These are phyloP conservation scores for Euplexia lucipara DNA, from an alignment of 2,888 invertebrate species.

Conservation along the genomic window DNA sequence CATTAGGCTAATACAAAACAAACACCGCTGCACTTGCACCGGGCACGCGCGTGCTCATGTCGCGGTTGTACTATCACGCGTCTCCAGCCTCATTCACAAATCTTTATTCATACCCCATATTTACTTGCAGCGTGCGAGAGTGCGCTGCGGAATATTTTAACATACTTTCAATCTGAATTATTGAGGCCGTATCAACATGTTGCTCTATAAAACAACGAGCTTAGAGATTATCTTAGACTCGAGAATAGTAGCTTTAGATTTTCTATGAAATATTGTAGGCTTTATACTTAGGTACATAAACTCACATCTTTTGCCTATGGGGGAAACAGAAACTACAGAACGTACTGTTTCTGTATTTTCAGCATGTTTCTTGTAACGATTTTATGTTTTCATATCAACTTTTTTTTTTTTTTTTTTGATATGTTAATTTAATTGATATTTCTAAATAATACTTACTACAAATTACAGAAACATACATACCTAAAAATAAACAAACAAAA, in stretches of 20 bases:
- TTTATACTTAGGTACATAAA: not conserved
- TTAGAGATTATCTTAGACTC: constrained; percentile 29
- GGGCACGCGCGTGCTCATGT: constrained; percentile 83
- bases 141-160: constrained; percentile 69
- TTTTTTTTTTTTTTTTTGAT: too few relatives aligned
- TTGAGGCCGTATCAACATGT: constrained; percentile 50
- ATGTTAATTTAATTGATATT: too few relatives aligned
- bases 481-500: too few relatives aligned
- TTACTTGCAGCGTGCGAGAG: constrained; percentile 66
- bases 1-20: constrained; percentile 49
- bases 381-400: too few relatives aligned
- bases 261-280: constrained; percentile 5
- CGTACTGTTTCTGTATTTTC: too few relatives aligned
- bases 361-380: too few relatives aligned
- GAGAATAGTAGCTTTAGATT: not conserved
- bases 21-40: constrained; percentile 71
- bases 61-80: constrained; percentile 83
- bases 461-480: too few relatives aligned
- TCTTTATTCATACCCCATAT: constrained; percentile 77
- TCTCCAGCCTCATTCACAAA: constrained; percentile 81
- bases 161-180: constrained; percentile 69
- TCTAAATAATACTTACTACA: too few relatives aligned
- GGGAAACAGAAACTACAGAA: too few relatives aligned
- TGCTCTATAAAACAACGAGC: constrained; percentile 43
- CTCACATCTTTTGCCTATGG: too few relatives aligned